Conservation (phyloP, 2,888 invertebrate genomes). For the Dryobotodes eremita region DNA sequence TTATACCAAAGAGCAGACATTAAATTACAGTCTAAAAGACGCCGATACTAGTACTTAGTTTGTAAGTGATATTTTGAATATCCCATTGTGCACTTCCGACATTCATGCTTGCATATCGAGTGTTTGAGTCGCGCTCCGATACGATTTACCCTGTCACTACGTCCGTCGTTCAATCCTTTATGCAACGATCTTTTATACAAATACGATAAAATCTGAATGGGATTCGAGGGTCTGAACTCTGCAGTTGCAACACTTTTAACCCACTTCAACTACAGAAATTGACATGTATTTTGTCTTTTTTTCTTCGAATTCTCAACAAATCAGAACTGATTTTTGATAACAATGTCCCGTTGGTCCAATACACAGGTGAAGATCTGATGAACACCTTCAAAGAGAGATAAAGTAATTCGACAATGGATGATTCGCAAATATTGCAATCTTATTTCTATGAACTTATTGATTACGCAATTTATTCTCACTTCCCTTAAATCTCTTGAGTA, state of each 20-base stretch:
- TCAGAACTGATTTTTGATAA: background rate
- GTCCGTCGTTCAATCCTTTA: constrained; percentile 45
- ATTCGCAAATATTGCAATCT: background rate
- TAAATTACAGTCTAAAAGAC: background rate
- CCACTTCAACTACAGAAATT: background rate
- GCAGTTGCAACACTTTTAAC: constrained; percentile 7
- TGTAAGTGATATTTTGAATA: constrained; percentile 37
- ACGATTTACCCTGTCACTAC: constrained; percentile 38
- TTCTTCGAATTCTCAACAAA: background rate
- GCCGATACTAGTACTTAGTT: background rate
- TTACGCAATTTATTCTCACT: background rate
- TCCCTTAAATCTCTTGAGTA: background rate
- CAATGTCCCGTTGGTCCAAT: no score
- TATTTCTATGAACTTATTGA: background rate
- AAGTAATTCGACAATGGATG: background rate
- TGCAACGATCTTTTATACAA: constrained; percentile 33
- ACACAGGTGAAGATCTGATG: background rate
- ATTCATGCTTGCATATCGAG: constrained; percentile 26
- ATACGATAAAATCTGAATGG: constrained; percentile 27
- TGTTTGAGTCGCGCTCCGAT: constrained; percentile 29
- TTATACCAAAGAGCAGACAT: background rate
- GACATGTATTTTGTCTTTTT: background rate
- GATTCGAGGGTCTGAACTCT: constrained; percentile 14
- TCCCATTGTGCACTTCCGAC: constrained; percentile 8
- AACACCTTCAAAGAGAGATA: background rate